A percentile compares a stretch with the other conserved stretches of the same genome.
Evolutionary conservation across 2,888 invertebrate species (phyloP).

Genomic region (Temnothorax ravouxi): DNA sequence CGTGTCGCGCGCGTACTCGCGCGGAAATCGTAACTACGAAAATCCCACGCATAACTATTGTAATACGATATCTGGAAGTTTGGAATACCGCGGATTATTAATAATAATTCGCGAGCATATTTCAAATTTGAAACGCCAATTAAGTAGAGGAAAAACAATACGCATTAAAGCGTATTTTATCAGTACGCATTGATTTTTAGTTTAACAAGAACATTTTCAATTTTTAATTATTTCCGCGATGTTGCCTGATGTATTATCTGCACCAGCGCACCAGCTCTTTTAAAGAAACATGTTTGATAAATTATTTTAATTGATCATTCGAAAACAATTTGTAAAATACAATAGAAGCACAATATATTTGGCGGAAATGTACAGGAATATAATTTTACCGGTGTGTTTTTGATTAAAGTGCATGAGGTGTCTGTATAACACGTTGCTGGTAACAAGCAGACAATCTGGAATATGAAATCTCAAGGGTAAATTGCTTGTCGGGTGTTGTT

Average conservation of each 20-base stretch:
- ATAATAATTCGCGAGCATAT: slow-evolving; percentile 31
- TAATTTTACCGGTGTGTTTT: neutral
- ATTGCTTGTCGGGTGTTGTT: neutral
- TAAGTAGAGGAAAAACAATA: neutral
- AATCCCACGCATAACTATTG: slow-evolving; percentile 7
- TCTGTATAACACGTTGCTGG: neutral
- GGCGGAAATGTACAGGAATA: neutral
- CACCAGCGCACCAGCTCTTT: neutral
- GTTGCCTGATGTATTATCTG: neutral
- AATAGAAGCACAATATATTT: neutral
- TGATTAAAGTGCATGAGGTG: neutral
- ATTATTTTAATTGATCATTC: slow-evolving; percentile 2
- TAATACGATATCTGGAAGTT: slow-evolving; percentile 38
- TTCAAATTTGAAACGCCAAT: slow-evolving; percentile 8
- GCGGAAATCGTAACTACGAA: slow-evolving; percentile 26
- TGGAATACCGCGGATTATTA: slow-evolving; percentile 32
- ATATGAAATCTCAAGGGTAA: neutral
- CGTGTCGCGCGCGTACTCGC: slow-evolving; percentile 14
- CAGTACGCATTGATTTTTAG: slow-evolving; percentile 16
- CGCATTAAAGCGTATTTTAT: slow-evolving; percentile 10
- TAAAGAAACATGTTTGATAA: neutral
- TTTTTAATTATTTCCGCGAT: slow-evolving; percentile 11
- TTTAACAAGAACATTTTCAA: neutral
- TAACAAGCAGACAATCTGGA: neutral
- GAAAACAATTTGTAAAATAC: neutral